These are phyloP conservation scores for Manacus vitellinus DNA, from an alignment of 2,113 vertebrate species.

Conservation along the genomic window DNA sequence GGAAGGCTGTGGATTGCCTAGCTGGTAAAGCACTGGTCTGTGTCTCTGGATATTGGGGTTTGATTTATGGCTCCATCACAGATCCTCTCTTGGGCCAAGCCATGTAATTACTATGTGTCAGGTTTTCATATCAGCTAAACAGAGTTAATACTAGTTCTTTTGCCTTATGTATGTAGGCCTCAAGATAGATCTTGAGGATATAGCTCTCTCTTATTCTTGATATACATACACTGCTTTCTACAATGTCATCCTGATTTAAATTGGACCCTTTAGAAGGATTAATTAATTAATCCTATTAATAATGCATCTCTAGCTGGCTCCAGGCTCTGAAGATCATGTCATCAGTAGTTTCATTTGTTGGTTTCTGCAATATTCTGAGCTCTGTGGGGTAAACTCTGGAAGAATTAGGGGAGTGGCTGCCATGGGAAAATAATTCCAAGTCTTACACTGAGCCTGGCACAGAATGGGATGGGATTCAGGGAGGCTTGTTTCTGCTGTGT, in stretches of 20 bases:
- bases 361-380: not conserved
- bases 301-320: not conserved
- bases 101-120: not conserved
- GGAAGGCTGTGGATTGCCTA: not conserved
- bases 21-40: not conserved
- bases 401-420: not conserved
- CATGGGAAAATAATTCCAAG: not conserved
- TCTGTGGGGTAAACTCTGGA: not conserved
- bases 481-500: not conserved
- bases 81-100: not conserved
- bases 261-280: not conserved
- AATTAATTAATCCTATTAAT: slow-evolving; percentile 20
- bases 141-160: not conserved
- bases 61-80: not conserved
- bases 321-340: not conserved
- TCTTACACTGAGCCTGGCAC: not conserved
- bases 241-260: not conserved
- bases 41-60: not conserved
- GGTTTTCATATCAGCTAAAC: not conserved
- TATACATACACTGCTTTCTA: not conserved
- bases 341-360: slow-evolving; percentile 6
- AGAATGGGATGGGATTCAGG: not conserved
- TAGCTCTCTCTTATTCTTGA: not conserved
- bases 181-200: not conserved
- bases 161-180: not conserved